These are phyloP conservation scores for Trinorchestia longiramus DNA, from an alignment of 1,140 invertebrate species.

Conservation along the genomic window DNA sequence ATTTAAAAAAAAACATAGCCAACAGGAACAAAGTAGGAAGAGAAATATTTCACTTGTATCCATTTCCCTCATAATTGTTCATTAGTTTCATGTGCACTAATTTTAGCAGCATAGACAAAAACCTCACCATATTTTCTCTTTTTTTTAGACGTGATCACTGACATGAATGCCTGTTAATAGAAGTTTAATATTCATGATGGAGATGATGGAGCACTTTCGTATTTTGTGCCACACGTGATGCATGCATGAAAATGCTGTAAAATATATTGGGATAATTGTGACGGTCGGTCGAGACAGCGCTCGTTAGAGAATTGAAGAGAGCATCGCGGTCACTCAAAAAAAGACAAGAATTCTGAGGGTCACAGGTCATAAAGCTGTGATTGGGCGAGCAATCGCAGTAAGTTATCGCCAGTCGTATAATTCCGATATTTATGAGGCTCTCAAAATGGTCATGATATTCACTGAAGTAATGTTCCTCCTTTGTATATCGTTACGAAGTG, in stretches of 20 bases:
- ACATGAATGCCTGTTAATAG: neutral
- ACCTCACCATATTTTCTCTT: neutral
- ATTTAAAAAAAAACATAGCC: too few relatives aligned
- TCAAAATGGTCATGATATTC: neutral
- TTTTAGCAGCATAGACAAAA: too few relatives aligned
- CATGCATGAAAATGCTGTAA: neutral
- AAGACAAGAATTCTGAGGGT: neutral
- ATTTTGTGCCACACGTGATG: neutral
- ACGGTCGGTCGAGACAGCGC: neutral
- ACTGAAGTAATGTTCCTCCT: slow-evolving; percentile 10
- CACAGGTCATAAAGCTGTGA: slow-evolving; percentile 30
- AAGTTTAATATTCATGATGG: neutral
- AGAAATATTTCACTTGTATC: too few relatives aligned
- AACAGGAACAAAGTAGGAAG: too few relatives aligned
- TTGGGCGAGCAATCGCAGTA: slow-evolving; percentile 40
- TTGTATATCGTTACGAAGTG: neutral
- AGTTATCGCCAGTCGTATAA: slow-evolving; percentile 17
- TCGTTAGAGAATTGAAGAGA: slow-evolving; percentile 31
- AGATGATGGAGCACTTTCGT: neutral
- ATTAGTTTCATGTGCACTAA: too few relatives aligned
- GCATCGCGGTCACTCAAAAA: neutral
- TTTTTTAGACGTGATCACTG: neutral
- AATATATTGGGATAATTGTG: neutral
- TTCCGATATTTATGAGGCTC: slow-evolving; percentile 25
- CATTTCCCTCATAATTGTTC: too few relatives aligned